phyloP scores from a whole-genome alignment of 2,888 invertebrate species.

The Diaprepes abbreviatus region DNA sequence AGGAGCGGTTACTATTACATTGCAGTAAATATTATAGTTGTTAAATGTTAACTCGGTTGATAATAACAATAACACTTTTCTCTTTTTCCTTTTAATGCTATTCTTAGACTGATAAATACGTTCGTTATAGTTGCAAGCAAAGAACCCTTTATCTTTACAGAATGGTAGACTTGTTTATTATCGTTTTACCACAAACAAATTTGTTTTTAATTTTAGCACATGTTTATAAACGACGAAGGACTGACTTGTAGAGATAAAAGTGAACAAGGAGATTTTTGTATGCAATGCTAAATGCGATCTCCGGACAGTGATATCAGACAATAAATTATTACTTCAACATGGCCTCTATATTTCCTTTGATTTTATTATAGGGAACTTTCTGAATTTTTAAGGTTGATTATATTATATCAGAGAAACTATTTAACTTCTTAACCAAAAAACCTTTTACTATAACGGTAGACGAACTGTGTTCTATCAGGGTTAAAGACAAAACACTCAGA shows the following conservation, averaged over 20 bases:
- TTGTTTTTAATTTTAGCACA: constrained; percentile 14
- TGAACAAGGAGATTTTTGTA: constrained; percentile 7
- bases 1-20: no score
- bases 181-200: constrained; percentile 13
- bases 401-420: no score
- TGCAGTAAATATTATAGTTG: neutral
- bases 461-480: no score
- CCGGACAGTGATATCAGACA: neutral
- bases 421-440: no score
- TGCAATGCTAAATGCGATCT: neutral
- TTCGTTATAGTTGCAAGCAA: constrained; percentile 8
- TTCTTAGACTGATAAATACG: neutral
- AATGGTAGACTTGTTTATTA: constrained; percentile 12
- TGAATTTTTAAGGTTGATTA: no score
- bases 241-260: neutral
- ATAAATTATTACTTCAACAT: no score
- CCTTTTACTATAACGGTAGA: no score
- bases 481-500: no score
- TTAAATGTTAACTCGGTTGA: neutral
- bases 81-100: neutral
- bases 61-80: neutral
- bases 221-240: constrained; percentile 10
- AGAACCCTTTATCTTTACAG: constrained; percentile 8
- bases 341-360: no score
- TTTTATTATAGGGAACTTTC: no score